Evolutionary conservation across 2,888 invertebrate genomes (phyloP), one percentile per base, ranked within the genome.

Genomic region (Cataglyphis livida): DNA sequence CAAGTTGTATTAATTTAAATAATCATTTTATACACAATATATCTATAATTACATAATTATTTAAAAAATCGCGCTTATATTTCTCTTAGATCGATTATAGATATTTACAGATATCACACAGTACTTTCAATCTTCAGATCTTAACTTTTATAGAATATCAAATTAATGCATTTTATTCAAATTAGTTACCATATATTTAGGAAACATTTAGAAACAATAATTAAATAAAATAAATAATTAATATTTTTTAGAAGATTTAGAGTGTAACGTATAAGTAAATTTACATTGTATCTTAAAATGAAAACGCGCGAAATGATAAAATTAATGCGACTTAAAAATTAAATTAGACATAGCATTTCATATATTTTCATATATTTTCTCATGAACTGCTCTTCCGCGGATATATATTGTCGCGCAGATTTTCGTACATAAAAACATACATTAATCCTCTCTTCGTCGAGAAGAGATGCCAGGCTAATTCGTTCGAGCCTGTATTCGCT

Each of bases 401-500:
- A 61, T 9, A 2, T 51, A 25, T 9, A 28, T 71, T 9, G 25
- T 41, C 59, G n/a, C 12, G 25, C n/a, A 62, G 21, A 73, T 25
- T 7, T n/a, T 21, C 35, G 62, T 32, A 7, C 6, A 21, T 1
- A 12, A 32, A 18, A 44, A 65, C 41, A 7, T 9, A 10, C 18
- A 18, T 74, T 54, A 54, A 59, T 28, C n/a, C 28, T 41, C 12
- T 70, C 41, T 10, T 21, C 21, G 32, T 7, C 10, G 41, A 7
- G 28, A 15, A 48, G 48, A 78, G 61, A 68, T 32, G 62, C 51
- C 15, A 61, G 38, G n/a, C 2, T 51, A 51, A 38, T 71, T 4
- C 65, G 38, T 25, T 25, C 25, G 25, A 25, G 25, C 25, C 25
- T 57, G 41, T 54, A 15, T 71, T 62, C 64, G 78, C 75, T 64